Evolutionary conservation across 2,113 vertebrate genomes (phyloP), one percentile per base, ranked within the genome.

Genomic region (Calyptomena viridis): DNA sequence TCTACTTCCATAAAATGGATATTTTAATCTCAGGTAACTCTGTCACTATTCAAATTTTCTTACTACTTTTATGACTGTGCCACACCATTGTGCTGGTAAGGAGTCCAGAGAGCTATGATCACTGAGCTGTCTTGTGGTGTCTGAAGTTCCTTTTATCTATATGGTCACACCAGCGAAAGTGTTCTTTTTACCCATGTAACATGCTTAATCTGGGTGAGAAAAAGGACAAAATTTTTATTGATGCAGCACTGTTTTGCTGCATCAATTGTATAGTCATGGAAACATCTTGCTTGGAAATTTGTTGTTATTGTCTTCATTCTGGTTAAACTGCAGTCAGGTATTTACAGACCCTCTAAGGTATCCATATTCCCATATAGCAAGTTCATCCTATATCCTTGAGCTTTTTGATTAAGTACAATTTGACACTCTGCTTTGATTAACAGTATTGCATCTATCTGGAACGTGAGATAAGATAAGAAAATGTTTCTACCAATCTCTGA

Each of bases 21-120:
- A 15, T 89, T 75, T 87, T 62, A 78, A 59, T 87, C 47, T 79
- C n/a, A 17, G 19, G 12, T 81, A 74, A 71, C 23, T 74, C 39
- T 81, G 30, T 72, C 53, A 75, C 52, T 79, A 4, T 72, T 91
- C 42, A 83, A 19, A 40, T 72, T 85, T 84, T 75, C 52, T 52
- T 87, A 77, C 67, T 87, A 5, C 66, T 93, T 94, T 85, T 82
- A 72, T 89, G 86, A 77, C 76, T 90, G 83, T 91, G 84, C 74
- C 77, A 49, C 69, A 72, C 79, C 22, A n/a, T 71, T 12, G 21
- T 30, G 46, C 39, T 79, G 40, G n/a, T 92, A 62, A 82, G 72
- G 50, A 74, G 14, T 39, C 47, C 72, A 64, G 37, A 64, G 71
- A 90, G 5, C 47, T 79, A 0, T 37, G 68, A 18, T 49, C 56